Base-by-base conservation (phyloP, 92 coral and sea anemone species). In the Phenganax subtilis region DNA sequence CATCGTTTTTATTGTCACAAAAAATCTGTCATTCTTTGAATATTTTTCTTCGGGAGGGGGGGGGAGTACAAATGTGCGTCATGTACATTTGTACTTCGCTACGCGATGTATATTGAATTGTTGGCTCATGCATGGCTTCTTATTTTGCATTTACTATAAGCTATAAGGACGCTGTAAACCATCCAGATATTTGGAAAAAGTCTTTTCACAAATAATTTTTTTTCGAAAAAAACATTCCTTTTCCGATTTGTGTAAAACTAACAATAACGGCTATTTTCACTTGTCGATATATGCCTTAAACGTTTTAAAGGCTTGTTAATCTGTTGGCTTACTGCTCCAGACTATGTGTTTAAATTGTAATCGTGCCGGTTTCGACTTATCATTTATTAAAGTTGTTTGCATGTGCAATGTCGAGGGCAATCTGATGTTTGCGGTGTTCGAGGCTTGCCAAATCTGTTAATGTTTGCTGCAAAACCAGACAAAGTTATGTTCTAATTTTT, bases 371-470 rank as follows among this genome's bases (percentile, higher is more conserved):
- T 27, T 55, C 0, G 12, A 55, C 52, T 20, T 55, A 75, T 30
- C 57, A 30, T 25, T 10, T 75, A 75, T 54, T 75, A 75, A 75
- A 75, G 52, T 44, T 75, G 80, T 75, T 75, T 54, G 57, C 56
- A 54, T 11, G 31, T n/a, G 9, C 37, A 0, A 11, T 27, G 16
- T 55, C 0, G 9, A 9, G 25, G 63, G 80, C 80, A 75, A 75
- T 31, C 14, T 37, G 66, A 5, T 30, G 52, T 75, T 75, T 65
- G 80, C 66, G 80, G 80, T 75, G 65, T 75, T 56, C 55, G 80
- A 56, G 80, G 80, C 51, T 30, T 31, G 56, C 80, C 62, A 28
- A 75, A 54, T 54, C 29, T 10, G 55, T 57, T 54, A 75, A 68
- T 68, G 54, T 30, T 11, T 68, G 14, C 16, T 14, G 65, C 65